Base-by-base conservation (phyloP, 2,797 vertebrate genomes). In the Discoglossus pictus region DNA sequence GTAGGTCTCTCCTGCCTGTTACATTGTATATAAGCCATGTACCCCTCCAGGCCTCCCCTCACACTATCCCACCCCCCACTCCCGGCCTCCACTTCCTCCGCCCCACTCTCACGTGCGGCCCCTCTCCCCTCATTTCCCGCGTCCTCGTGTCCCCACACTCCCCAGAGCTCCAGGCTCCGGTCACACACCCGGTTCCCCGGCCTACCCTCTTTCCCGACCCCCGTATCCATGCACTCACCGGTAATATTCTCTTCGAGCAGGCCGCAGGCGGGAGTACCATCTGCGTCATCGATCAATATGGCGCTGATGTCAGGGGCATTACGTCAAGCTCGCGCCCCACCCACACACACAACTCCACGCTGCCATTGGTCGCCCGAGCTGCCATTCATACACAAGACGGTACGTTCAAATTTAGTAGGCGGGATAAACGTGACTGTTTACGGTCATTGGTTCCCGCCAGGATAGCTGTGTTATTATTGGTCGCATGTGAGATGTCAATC, bases 261-360 rank as follows among this genome's bases (percentile, higher is more conserved):
- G 20, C 40, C 51, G 18, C 62, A 65, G 51, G 20, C 31, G 27
- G 16, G 39, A 46, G 11, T 47, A 34, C 12, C 31, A 20, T 48
- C 2, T 66, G 53, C 63, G 63, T 66, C 63, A 56, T 58, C 43
- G 34, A 58, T 20, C 53, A 56, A 47, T 56, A 65, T 65, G 52
- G 52, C 63, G 62, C 38, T 39, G n/a, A 24, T 40, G 35, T 38
- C 18, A 21, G 4, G 24, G 1, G 2, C 2, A 10, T n/a, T 12
- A 66, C 53, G 43, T 58, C 31, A 25, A 1, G 4, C 12, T 4
- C 12, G 34, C 15, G n/a, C 11, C 11, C 31, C 43, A 2, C 3
- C 17, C 20, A 4, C 10, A 4, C 27, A 31, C 27, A 4, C 27
- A 0, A 6, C 6, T 1, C n/a, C 36, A 24, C 6, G 9, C 8